Conservation (phyloP, 2,113 vertebrate species). For the Ciconia boyciana region DNA sequence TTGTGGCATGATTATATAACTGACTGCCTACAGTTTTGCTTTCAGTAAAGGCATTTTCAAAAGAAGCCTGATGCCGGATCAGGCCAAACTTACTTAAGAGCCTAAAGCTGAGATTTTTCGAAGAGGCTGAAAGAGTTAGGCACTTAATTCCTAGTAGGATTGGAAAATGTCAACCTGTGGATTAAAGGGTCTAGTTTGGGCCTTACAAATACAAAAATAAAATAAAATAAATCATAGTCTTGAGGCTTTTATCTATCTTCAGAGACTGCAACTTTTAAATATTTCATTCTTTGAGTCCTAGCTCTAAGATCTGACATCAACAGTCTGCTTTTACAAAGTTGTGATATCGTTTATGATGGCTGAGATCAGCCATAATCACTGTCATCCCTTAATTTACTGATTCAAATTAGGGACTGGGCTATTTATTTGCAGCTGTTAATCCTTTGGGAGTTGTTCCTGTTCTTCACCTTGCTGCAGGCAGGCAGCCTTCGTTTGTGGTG, state of each 20-base stretch:
- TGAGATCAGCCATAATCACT: constrained; percentile 2
- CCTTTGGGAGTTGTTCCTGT: not conserved
- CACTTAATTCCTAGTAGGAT: not conserved
- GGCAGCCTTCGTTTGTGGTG: not conserved
- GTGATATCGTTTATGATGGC: not conserved
- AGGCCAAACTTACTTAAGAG: not conserved
- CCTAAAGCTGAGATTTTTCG: not conserved
- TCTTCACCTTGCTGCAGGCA: constrained; percentile 18
- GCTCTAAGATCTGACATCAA: constrained; percentile 11
- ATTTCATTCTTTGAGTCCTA: not conserved
- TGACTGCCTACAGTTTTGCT: not conserved
- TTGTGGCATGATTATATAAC: not conserved
- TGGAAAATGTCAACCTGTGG: constrained; percentile 11
- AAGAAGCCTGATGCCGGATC: not conserved
- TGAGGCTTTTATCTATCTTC: not conserved
- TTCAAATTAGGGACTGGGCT: constrained; percentile 2
- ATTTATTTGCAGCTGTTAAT: constrained; percentile 33
- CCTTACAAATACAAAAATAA: not conserved
- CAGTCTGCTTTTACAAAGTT: not conserved
- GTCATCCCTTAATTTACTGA: constrained; percentile 12
- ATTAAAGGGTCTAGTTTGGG: constrained; percentile 4
- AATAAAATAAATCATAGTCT: not conserved
- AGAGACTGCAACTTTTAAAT: not conserved
- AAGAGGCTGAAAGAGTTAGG: not conserved
- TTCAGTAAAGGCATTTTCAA: not conserved